A percentile compares a stretch with the other conserved stretches of the same genome.
These are phyloP conservation scores for Yoshiicerus persimilis DNA, from an alignment of 1,140 invertebrate genomes.

Conservation along the genomic window DNA sequence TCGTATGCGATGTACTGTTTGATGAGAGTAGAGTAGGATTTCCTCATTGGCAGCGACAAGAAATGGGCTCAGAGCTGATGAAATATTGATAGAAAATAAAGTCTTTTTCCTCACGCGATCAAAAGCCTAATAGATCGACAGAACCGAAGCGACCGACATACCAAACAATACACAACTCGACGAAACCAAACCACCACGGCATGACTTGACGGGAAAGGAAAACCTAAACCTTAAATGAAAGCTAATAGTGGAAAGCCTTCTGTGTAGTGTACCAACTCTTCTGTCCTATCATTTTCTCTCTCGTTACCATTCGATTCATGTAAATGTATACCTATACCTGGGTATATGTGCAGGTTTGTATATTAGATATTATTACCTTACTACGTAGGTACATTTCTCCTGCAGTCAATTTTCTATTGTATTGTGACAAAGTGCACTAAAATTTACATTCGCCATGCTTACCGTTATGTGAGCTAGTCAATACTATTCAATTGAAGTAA, in stretches of 20 bases:
- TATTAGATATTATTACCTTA: background rate
- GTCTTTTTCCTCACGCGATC: conserved; percentile 28
- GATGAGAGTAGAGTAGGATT: background rate
- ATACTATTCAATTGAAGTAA: background rate
- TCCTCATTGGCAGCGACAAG: conserved; percentile 13
- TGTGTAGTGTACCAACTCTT: background rate
- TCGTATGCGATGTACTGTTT: background rate
- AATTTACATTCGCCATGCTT: background rate
- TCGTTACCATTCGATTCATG: background rate
- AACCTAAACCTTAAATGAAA: background rate
- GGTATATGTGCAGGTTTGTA: background rate
- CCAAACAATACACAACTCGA: background rate
- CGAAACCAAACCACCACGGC: background rate
- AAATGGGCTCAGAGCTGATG: background rate
- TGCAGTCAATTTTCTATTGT: background rate
- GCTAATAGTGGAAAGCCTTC: background rate
- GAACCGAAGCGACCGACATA: background rate
- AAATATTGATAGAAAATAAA: conserved; percentile 26
- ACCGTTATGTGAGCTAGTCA: background rate
- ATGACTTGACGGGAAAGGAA: background rate
- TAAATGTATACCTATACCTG: too few relatives aligned
- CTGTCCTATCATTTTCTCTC: background rate
- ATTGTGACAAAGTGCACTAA: background rate
- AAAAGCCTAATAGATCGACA: conserved; percentile 23
- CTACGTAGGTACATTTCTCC: background rate